A percentile compares a stretch with the other conserved stretches of the same genome.
These are phyloP conservation scores for Pollenia amentaria DNA, from an alignment of 2,888 invertebrate species.

Conservation along the genomic window DNA sequence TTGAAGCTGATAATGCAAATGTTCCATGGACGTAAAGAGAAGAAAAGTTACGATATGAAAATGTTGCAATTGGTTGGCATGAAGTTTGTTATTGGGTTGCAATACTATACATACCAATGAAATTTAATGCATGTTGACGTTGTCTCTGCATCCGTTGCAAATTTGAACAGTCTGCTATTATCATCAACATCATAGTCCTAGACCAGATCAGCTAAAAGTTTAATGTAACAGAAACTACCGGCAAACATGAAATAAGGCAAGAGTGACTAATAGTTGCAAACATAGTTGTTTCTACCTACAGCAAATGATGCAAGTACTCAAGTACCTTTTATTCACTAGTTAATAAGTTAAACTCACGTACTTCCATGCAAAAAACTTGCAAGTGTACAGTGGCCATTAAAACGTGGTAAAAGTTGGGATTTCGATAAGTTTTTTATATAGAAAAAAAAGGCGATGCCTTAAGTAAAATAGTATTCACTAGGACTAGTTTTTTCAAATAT, in stretches of 20 bases:
- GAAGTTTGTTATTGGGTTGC: slow-evolving; percentile 12
- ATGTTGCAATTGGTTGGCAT: slow-evolving; percentile 5
- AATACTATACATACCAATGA: slow-evolving; percentile 38
- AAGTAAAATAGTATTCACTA: too few species aligned
- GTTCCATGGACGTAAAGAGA: slow-evolving; percentile 23
- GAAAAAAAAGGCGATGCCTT: too few species aligned
- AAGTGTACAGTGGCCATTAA: neutral
- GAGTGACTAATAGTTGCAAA: slow-evolving; percentile 16
- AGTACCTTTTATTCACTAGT: slow-evolving; percentile 19
- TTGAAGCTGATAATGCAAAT: slow-evolving; percentile 61
- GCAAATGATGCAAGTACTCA: slow-evolving; percentile 3
- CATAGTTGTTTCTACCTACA: slow-evolving; percentile 14
- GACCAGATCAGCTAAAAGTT: neutral
- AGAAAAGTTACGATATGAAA: neutral
- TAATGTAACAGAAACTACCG: slow-evolving; percentile 14
- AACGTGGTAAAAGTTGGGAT: too few species aligned
- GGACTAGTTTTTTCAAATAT: too few species aligned
- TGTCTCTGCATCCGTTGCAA: slow-evolving; percentile 46
- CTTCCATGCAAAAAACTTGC: neutral
- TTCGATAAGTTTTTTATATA: too few species aligned
- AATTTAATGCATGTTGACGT: slow-evolving; percentile 46
- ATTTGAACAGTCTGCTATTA: slow-evolving; percentile 31
- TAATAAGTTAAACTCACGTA: slow-evolving; percentile 31
- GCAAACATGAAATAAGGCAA: slow-evolving; percentile 37
- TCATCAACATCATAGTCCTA: slow-evolving; percentile 8